Percentiles rank a stretch among this genome's conserved stretches.
phyloP scores from a whole-genome alignment of 2,113 vertebrate genomes.

The Micronycteris hirsuta region DNA sequence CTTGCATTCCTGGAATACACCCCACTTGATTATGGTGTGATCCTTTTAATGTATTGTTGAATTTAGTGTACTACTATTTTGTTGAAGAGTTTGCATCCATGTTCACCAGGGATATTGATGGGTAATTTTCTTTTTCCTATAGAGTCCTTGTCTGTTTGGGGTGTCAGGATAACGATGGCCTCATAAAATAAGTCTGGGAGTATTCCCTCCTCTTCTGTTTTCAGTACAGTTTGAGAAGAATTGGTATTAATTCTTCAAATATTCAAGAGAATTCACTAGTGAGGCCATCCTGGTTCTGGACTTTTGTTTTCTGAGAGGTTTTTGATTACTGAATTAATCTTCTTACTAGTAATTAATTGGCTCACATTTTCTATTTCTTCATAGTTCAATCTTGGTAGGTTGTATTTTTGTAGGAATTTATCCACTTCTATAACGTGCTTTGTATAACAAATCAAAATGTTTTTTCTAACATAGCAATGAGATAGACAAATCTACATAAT shows the following conservation, averaged over 20 bases:
- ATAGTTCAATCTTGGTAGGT: not conserved
- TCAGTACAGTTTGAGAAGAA: not conserved
- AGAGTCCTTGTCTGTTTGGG: not conserved
- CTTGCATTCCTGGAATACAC: not conserved
- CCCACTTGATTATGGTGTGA: not conserved
- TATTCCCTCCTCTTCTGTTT: not conserved
- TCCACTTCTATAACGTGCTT: not conserved
- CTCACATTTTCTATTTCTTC: constrained; percentile 7
- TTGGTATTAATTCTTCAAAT: not conserved
- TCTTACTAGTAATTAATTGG: not conserved
- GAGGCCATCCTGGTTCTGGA: not conserved
- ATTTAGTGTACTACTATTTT: not conserved
- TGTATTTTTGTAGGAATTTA: not conserved
- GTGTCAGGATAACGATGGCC: not conserved
- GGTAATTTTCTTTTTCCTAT: not conserved
- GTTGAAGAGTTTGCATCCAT: not conserved
- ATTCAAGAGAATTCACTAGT: not conserved
- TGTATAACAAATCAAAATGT: not conserved
- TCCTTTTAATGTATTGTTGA: not conserved
- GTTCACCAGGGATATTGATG: not conserved
- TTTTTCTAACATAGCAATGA: not conserved
- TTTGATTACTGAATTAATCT: not conserved
- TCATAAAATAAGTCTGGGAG: not conserved
- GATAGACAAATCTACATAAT: not conserved
- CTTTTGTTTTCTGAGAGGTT: not conserved